Base-by-base conservation (phyloP, 92 coral and sea anemone genomes). In the Parazoanthus darwini region DNA sequence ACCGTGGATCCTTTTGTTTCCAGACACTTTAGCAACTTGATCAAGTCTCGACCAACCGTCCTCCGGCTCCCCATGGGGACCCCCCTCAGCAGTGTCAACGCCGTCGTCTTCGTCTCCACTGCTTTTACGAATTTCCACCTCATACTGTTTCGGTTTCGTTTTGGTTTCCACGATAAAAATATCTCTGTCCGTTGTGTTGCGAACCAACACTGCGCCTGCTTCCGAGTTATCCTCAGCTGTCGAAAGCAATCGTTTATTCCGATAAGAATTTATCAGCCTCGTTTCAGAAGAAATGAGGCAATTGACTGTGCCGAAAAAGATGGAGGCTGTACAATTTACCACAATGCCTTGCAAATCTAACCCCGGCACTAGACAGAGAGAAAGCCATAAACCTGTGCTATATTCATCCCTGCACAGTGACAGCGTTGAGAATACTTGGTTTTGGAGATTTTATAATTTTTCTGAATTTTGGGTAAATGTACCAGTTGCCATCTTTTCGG, bases 11-110 rank as follows among this genome's bases (percentile, higher is more conserved):
- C 10, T 82, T 26, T 66, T 82, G 76, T 66, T 82, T 18, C 35
- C 86, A 23, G 87, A 43, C 13, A 83, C 78, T 22, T 83, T 84
- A 48, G 63, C 87, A 84, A 66, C 29, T 48, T 70, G 87, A 35
- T 84, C 87, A 13, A 73, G 87, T 84, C 44, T 35, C 72, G 79
- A 51, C 79, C 51, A 79, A 7, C 66, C 82, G 36, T 11, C 43
- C 18, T 44, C 50, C 44, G 82, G 43, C 63, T 46, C 67, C 0
- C 77, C 79, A 50, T 84, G 5, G 67, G 59, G 68, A 5, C 78
- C 79, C 36, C 29, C 65, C 14, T 44, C 13, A 6, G 48, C 39
- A 35, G 37, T 84, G 16, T 22, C 26, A 72, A 26, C 35, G 23
- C 44, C 33, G 4, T 33, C 75, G 0, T 11, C 68, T 2, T 33